These are phyloP conservation scores for Phodopus roborovskii DNA, from an alignment of 2,113 vertebrate genomes.

Conservation along the genomic window DNA sequence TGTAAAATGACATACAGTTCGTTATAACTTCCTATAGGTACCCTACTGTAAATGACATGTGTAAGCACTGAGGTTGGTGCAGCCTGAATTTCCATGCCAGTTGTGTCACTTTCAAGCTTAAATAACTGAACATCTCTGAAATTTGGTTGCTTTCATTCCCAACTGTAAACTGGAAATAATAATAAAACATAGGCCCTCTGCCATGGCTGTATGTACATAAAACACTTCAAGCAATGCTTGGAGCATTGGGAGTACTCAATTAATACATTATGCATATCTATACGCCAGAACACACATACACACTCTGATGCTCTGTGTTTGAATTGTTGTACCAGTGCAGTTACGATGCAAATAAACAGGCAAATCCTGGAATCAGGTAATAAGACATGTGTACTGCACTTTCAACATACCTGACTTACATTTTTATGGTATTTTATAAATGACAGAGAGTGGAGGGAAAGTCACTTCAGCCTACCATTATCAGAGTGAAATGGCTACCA, in stretches of 20 bases:
- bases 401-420: constrained; percentile 23
- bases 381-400: constrained; percentile 38
- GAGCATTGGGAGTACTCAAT: background rate
- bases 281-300: background rate
- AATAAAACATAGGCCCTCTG: background rate
- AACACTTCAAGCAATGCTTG: background rate
- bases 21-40: background rate
- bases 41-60: background rate
- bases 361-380: background rate
- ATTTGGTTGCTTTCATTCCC: background rate
- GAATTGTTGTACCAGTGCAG: background rate
- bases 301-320: background rate
- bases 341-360: background rate
- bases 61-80: no score
- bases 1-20: background rate
- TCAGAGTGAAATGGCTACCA: constrained; percentile 76
- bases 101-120: background rate
- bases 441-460: background rate
- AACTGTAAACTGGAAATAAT: constrained; percentile 7
- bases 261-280: background rate
- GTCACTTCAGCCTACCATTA: background rate
- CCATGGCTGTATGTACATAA: background rate
- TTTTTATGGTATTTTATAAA: constrained; percentile 45
- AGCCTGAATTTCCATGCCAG: background rate
- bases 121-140: background rate